Conservation (phyloP, 2,113 vertebrate species). For the Colinus virginianus region DNA sequence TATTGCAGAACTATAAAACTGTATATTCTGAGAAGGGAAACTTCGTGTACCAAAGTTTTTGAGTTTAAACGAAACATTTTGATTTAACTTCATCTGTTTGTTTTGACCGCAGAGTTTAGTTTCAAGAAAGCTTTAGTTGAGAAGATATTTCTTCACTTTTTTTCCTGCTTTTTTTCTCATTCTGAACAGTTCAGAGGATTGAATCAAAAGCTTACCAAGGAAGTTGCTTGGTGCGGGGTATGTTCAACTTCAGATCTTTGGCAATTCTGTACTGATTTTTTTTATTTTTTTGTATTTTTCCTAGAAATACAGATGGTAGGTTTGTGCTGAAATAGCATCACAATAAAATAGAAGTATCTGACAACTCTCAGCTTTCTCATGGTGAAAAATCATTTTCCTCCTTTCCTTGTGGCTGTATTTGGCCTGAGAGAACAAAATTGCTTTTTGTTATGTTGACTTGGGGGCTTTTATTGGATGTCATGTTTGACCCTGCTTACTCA, state of each 20-base stretch:
- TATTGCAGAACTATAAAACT: neutral
- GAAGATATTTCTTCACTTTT: neutral
- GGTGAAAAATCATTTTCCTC: slow-evolving; percentile 14
- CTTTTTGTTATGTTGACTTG: slow-evolving; percentile 39
- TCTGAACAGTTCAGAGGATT: neutral
- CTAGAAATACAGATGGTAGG: neutral
- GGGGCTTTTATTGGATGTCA: slow-evolving; percentile 1
- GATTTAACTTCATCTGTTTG: neutral
- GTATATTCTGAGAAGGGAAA: neutral
- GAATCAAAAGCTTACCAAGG: neutral
- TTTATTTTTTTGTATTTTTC: too few species aligned
- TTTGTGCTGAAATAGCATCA: slow-evolving; percentile 31
- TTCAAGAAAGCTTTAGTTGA: neutral
- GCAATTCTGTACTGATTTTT: neutral
- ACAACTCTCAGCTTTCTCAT: neutral
- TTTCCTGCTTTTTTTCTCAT: neutral
- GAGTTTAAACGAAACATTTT: neutral
- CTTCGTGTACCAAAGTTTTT: neutral
- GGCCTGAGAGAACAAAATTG: slow-evolving; percentile 26
- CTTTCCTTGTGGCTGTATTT: slow-evolving; percentile 16
- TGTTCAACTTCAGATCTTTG: neutral
- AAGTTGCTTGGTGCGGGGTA: neutral
- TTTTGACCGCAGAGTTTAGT: neutral
- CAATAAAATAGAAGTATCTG: slow-evolving; percentile 3
- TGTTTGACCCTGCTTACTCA: slow-evolving; percentile 53